Percentiles rank a stretch among this genome's conserved stretches.
Evolutionary conservation across 2,113 vertebrate genomes (phyloP).

Genomic region (Lycaon pictus): DNA sequence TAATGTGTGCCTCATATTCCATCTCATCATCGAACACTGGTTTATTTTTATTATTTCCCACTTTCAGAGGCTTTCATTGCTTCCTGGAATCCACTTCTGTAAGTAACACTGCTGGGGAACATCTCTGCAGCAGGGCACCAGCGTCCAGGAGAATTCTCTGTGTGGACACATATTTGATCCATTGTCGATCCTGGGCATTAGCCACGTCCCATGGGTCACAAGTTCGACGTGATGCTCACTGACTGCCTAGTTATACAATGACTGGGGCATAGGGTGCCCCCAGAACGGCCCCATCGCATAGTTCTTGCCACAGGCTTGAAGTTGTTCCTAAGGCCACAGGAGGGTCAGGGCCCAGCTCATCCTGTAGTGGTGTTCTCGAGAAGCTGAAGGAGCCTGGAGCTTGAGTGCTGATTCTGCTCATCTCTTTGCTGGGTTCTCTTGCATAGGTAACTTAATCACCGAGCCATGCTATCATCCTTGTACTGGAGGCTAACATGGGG

Average conservation of each 20-base stretch:
- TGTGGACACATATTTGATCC: neutral
- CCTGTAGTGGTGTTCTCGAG: fast-evolving
- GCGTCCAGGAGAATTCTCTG: neutral
- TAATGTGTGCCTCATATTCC: fast-evolving
- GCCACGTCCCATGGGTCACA: neutral
- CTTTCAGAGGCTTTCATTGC: neutral
- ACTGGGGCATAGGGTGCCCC: neutral
- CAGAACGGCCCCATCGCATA: fast-evolving
- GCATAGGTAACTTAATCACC: neutral
- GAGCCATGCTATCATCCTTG: neutral
- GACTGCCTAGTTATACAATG: neutral
- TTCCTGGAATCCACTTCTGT: neutral
- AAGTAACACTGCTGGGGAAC: neutral
- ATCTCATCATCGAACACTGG: fast-evolving
- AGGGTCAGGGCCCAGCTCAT: neutral
- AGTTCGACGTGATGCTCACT: neutral
- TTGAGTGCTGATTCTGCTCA: neutral
- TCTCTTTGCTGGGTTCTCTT: neutral
- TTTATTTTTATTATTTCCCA: neutral
- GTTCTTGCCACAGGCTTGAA: neutral
- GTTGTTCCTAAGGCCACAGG: neutral
- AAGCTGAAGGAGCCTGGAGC: neutral
- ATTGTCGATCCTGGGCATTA: neutral
- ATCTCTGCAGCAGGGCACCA: neutral
- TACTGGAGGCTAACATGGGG: neutral